Evolutionary conservation across 2,797 vertebrate genomes (phyloP).

Genomic region (Rhinella marina): DNA sequence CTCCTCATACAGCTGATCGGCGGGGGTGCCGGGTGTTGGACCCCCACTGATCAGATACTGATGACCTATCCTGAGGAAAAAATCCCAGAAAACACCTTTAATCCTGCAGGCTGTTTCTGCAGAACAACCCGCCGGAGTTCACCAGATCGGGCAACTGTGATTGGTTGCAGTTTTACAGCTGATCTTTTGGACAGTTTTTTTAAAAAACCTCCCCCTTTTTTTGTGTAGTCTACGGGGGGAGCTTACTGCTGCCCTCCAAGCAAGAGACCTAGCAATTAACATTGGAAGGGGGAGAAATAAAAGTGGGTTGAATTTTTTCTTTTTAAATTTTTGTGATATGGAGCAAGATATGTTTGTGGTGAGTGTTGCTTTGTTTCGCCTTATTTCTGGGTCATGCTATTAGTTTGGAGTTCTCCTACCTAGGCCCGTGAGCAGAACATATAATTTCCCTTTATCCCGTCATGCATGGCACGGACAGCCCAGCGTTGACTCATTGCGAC

Average conservation of each 20-base stretch:
- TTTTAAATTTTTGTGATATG: background rate
- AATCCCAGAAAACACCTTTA: too few relatives aligned
- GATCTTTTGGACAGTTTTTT: too few relatives aligned
- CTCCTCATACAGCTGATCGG: too few relatives aligned
- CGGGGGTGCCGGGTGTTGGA: too few relatives aligned
- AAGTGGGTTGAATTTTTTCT: too few relatives aligned
- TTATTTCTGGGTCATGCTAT: background rate
- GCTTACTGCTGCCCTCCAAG: background rate
- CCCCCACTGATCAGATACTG: too few relatives aligned
- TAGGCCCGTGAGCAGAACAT: background rate
- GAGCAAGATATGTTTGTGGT: background rate
- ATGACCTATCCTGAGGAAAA: too few relatives aligned
- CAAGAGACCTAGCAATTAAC: background rate
- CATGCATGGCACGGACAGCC: background rate
- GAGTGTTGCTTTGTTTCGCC: background rate
- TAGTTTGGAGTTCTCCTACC: background rate
- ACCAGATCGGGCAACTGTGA: too few relatives aligned
- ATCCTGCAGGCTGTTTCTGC: too few relatives aligned
- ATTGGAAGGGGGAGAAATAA: background rate
- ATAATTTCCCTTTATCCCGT: background rate
- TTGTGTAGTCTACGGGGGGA: background rate
- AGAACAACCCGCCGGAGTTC: too few relatives aligned
- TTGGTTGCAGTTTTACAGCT: too few relatives aligned
- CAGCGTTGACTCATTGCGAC: conserved; percentile 19
- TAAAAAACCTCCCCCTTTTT: too few relatives aligned